Base-by-base conservation (phyloP, 2,888 invertebrate species). In the Synergus umbraculus region DNA sequence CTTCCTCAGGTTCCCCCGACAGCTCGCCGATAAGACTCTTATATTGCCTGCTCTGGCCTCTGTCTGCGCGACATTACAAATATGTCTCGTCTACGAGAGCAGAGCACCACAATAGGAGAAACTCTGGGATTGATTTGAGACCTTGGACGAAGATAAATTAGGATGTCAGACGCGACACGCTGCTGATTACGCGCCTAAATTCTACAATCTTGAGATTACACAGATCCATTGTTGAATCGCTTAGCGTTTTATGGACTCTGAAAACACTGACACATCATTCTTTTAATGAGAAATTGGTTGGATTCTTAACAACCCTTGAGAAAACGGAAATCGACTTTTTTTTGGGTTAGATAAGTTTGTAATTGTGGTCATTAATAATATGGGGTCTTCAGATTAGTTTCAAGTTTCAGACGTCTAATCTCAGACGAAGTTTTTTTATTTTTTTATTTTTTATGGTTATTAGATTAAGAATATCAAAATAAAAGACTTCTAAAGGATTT, bases 1-100 rank as follows among this genome's bases (percentile, higher is more conserved):
- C 82, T 81, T 82, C 81, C 81, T 85, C 73, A 73, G 73, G 73
- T 73, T 73, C 54, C 54, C 54, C 37, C 73, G 73, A 73, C 73
- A 73, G 73, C 73, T 73, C 12, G 54, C 41, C 54, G 73, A 73
- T 73, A 73, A 73, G 73, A 73, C 73, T 54, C 37, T 37, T 37
- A 37, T 37, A 37, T 37, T 58, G 18, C 58, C 18, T 54, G n/a
- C 2, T 54, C 73, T 73, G 37, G 54, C 49, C 8, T 54, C 73
- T 73, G n/a, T 49, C 49, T 49, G n/a, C 54, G 41, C n/a, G 73
- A 73, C 73, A 73, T 73, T 73, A 73, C 54, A 73, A 54, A 73
- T 73, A 73, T 73, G 41, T 73, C 73, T 73, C 73, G 37, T 54
- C 73, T 73, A 73, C 41, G 37, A 73, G n/a, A 73, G 37, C 7